These are phyloP conservation scores for Pseudomyrmex flavicornis DNA, from an alignment of 1,140 invertebrate species.

Conservation along the genomic window DNA sequence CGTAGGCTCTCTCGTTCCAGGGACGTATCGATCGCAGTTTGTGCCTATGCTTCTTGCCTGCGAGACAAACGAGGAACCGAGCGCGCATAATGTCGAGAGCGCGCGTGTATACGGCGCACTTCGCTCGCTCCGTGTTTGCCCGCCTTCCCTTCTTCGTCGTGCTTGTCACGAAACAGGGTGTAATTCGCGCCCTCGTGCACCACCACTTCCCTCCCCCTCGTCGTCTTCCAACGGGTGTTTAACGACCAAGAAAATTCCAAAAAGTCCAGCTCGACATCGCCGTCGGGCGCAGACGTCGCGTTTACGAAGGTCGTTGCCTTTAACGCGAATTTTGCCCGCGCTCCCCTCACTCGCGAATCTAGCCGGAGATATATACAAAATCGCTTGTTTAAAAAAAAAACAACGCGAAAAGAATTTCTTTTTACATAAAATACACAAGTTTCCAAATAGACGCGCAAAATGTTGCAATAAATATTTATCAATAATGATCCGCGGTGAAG, in stretches of 20 bases:
- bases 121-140: conserved; percentile 61
- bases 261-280: conserved; percentile 19
- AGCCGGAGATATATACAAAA: background rate
- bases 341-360: too few species aligned
- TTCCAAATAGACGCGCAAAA: too few species aligned
- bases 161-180: conserved; percentile 76
- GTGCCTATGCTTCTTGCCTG: conserved; percentile 60
- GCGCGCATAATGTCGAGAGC: conserved; percentile 81
- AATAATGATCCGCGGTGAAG: too few species aligned
- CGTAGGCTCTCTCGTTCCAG: conserved; percentile 80
- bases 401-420: too few species aligned
- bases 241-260: conserved; percentile 50
- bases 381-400: background rate
- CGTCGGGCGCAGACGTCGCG: background rate
- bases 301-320: conserved; percentile 1
- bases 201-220: conserved; percentile 2
- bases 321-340: background rate
- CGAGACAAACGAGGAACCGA: conserved; percentile 81
- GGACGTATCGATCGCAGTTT: conserved; percentile 72
- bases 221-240: conserved; percentile 47
- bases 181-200: conserved; percentile 70
- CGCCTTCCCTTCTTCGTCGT: conserved; percentile 65
- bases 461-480: too few species aligned
- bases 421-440: too few species aligned
- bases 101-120: conserved; percentile 58